These are phyloP conservation scores for Lasioglossum pauxillum DNA, from an alignment of 2,888 invertebrate genomes.

Conservation along the genomic window DNA sequence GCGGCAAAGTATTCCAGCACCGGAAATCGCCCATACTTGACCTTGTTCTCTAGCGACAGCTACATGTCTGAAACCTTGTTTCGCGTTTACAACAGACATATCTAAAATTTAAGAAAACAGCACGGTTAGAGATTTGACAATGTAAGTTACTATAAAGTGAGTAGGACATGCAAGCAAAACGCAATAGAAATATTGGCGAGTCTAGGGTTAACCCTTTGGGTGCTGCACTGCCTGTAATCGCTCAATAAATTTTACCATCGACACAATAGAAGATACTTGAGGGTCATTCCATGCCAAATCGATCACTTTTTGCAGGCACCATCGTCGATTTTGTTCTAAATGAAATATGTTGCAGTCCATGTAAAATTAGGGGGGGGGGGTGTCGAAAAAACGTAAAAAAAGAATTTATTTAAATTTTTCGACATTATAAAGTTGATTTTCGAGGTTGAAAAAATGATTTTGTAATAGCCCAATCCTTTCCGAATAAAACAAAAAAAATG, in stretches of 20 bases:
- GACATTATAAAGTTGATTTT: too few species aligned
- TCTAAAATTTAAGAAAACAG: conserved; percentile 67
- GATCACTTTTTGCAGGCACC: too few species aligned
- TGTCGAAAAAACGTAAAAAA: too few species aligned
- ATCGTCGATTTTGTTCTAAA: too few species aligned
- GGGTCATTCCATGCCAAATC: too few species aligned
- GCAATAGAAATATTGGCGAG: background rate
- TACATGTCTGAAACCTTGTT: conserved; percentile 89
- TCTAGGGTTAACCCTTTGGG: conserved; percentile 8
- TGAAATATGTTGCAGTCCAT: too few species aligned
- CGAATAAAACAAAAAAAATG: too few species aligned
- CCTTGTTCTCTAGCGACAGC: conserved; percentile 87
- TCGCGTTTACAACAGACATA: conserved; percentile 79
- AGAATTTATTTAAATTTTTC: too few species aligned
- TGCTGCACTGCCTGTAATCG: background rate
- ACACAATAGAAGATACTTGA: background rate
- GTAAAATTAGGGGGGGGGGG: too few species aligned
- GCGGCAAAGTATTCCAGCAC: conserved; percentile 89
- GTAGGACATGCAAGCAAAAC: conserved; percentile 2
- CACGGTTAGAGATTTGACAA: background rate
- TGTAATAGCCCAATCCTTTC: too few species aligned
- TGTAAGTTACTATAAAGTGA: background rate
- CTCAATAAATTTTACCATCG: background rate
- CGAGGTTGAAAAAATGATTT: too few species aligned
- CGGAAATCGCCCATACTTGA: conserved; percentile 92